Base-by-base conservation (phyloP, 2,888 invertebrate genomes). In the Palloptera scutellata region DNA sequence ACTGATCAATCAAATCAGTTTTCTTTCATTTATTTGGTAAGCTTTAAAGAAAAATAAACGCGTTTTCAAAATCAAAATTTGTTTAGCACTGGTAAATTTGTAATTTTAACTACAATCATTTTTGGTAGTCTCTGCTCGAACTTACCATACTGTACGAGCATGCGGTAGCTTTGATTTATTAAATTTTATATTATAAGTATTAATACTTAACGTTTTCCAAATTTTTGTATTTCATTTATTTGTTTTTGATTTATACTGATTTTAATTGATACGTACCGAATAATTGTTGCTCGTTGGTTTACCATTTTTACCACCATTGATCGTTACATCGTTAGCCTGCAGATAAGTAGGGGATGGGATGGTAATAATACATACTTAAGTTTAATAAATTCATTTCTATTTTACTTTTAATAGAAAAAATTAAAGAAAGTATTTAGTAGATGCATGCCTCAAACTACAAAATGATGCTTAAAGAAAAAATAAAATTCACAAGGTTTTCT, bases 191-290 rank as follows among this genome's bases (percentile, higher is more conserved):
- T n/a, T n/a, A n/a, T n/a, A n/a, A n/a, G n/a, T n/a, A n/a, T 30
- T 30, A 30, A 30, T 4, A 30, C 30, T 30, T 30, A 30, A 30
- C 41, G 67, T 48, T 72, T 57, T 20, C 51, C 55, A 45, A 64
- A 68, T 65, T 58, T 41, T n/a, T n/a, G n/a, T n/a, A n/a, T n/a
- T n/a, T n/a, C n/a, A n/a, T n/a, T n/a, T 41, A 0, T 48, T 66
- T 9, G n/a, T 19, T 45, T 45, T 51, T 57, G 65, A 73, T 66
- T 71, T 74, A 72, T 74, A 84, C 84, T 84, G 85, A 85, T 84
- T 85, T 84, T 79, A 81, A 82, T 84, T 85, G 85, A 85, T 85
- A 85, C 85, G 85, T 85, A 85, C 85, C 85, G 85, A 85, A 85
- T 84, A 85, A 82, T 84, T 84, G 76, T 82, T 81, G 81, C 81